A percentile compares a stretch with the other conserved stretches of the same genome.
phyloP scores from a whole-genome alignment of 2,888 invertebrate species.

The Hydrotaea diabolus region DNA sequence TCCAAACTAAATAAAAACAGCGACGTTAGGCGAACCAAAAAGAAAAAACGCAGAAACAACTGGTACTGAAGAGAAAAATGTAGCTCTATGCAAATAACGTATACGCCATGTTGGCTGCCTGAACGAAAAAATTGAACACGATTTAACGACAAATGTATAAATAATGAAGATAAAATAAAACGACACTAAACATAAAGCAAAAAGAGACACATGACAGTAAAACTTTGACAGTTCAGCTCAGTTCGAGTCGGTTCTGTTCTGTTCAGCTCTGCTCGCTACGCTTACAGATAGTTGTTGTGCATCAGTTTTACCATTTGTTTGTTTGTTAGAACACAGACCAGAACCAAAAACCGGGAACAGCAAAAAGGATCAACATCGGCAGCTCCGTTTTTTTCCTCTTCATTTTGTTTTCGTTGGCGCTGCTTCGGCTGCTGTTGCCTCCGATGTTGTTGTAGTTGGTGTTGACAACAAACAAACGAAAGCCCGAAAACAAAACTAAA shows the following conservation, averaged over 20 bases:
- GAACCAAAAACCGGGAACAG: conserved; percentile 23
- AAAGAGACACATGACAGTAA: conserved; percentile 60
- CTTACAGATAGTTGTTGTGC: background rate
- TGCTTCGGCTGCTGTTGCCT: background rate
- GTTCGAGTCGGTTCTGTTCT: conserved; percentile 53
- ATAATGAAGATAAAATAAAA: conserved; percentile 67
- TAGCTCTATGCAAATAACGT: conserved; percentile 56
- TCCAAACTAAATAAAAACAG: background rate
- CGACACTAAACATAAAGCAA: conserved; percentile 53
- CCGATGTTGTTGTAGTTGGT: background rate
- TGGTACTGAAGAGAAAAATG: background rate
- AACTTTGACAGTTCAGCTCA: conserved; percentile 64
- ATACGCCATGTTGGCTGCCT: conserved; percentile 63
- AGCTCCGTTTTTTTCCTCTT: background rate
- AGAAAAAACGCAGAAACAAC: background rate
- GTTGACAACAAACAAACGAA: conserved; percentile 26
- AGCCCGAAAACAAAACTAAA: conserved; percentile 32
- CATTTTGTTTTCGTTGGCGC: background rate
- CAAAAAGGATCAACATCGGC: conserved; percentile 40
- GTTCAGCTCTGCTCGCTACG: background rate
- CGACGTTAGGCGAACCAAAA: background rate
- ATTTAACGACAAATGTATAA: conserved; percentile 67
- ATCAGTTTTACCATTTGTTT: background rate
- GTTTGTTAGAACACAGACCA: conserved; percentile 29
- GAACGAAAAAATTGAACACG: conserved; percentile 39